Conservation (phyloP, 2,113 vertebrate species). For the Petrocephalus zakoni region DNA sequence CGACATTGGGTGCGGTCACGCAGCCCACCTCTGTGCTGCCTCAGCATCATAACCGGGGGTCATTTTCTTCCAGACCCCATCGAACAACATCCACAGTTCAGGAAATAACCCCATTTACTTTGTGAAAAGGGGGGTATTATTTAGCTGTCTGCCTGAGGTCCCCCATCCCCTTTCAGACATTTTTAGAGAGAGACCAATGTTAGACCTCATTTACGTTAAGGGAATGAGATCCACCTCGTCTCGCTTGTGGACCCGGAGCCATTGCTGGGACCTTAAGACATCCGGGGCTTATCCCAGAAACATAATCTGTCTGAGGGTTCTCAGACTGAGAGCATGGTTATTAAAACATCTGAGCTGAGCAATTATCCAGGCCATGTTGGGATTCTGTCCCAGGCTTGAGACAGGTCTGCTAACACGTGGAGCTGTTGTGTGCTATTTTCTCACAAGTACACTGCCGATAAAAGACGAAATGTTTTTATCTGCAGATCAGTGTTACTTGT, state of each 20-base stretch:
- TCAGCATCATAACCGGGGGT: neutral
- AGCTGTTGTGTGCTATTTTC: neutral
- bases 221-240: neutral
- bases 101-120: neutral
- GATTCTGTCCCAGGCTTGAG: neutral
- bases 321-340: neutral
- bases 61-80: neutral
- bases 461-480: neutral
- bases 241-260: neutral
- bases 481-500: neutral
- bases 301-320: constrained; percentile 1
- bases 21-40: neutral
- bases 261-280: neutral
- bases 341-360: neutral
- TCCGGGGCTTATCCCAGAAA: neutral
- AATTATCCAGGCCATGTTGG: neutral
- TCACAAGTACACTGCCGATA: neutral
- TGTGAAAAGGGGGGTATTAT: neutral
- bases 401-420: neutral
- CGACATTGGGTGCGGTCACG: too few relatives aligned
- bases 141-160: neutral
- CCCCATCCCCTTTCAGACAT: neutral
- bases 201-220: neutral
- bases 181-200: neutral
- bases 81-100: neutral